A percentile compares a stretch with the other conserved stretches of the same genome.
These are phyloP conservation scores for Cherax destructor DNA, from an alignment of 1,140 invertebrate genomes.

Conservation along the genomic window DNA sequence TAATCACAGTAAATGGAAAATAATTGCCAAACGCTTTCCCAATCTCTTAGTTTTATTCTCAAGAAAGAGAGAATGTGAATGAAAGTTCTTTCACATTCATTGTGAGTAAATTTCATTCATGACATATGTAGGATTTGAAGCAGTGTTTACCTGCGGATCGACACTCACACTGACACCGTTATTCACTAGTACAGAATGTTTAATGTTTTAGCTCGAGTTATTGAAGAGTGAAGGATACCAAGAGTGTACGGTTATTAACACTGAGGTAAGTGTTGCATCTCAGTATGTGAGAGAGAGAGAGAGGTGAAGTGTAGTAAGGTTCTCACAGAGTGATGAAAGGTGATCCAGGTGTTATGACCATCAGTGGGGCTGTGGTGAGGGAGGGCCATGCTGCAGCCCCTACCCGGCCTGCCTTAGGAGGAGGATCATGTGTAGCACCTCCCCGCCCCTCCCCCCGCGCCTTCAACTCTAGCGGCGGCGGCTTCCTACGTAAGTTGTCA, in stretches of 20 bases:
- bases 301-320: not conserved
- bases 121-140: not conserved
- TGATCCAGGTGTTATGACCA: constrained; percentile 23
- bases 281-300: not conserved
- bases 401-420: not conserved
- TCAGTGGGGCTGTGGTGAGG: constrained; percentile 30
- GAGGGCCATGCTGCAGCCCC: not conserved
- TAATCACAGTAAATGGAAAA: no score
- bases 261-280: no score
- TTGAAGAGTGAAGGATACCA: no score
- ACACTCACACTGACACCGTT: not conserved
- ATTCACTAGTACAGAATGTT: no score
- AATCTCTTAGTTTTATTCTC: no score
- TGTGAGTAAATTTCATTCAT: no score
- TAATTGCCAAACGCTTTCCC: no score
- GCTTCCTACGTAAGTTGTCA: constrained; percentile 22
- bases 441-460: not conserved
- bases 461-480: not conserved
- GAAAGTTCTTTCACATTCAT: no score
- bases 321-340: constrained; percentile 4
- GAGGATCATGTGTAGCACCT: not conserved
- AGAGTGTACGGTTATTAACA: no score
- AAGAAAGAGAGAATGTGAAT: no score
- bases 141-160: not conserved
- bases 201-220: no score